Conservation (phyloP, 2,113 vertebrate genomes). For the Chamaea fasciata region DNA sequence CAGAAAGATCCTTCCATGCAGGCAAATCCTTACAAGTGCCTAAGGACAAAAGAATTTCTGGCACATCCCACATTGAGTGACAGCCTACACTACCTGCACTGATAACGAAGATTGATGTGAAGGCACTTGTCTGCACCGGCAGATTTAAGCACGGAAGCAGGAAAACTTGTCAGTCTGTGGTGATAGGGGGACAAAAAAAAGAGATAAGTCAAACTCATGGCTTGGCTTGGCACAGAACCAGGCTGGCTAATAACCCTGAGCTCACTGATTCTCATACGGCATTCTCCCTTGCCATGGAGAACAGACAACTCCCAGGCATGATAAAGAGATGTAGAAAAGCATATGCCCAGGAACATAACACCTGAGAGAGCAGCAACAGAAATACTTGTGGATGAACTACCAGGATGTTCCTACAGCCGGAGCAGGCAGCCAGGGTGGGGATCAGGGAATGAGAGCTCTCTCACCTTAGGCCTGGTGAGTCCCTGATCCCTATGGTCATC, state of each 20-base stretch:
- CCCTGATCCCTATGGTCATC: slow-evolving; percentile 91
- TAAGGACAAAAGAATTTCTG: neutral
- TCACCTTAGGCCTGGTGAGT: slow-evolving; percentile 93
- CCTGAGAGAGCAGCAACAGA: neutral
- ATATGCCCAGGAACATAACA: neutral
- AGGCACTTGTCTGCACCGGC: neutral
- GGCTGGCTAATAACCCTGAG: neutral
- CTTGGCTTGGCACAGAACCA: neutral
- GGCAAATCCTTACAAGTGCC: neutral
- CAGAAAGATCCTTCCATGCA: neutral
- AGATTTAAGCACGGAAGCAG: neutral
- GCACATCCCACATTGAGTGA: neutral
- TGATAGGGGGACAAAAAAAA: neutral
- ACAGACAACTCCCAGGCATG: neutral
- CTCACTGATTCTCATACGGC: neutral
- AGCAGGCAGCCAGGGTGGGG: neutral
- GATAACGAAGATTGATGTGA: neutral
- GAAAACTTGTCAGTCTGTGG: neutral
- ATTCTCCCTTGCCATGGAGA: neutral
- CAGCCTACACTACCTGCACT: neutral
- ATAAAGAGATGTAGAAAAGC: neutral
- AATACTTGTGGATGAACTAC: neutral
- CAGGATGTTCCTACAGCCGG: neutral
- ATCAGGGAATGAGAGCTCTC: neutral
- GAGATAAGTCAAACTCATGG: neutral